phyloP scores from a whole-genome alignment of 1,140 invertebrate genomes.

The Leptopilina clavipes region DNA sequence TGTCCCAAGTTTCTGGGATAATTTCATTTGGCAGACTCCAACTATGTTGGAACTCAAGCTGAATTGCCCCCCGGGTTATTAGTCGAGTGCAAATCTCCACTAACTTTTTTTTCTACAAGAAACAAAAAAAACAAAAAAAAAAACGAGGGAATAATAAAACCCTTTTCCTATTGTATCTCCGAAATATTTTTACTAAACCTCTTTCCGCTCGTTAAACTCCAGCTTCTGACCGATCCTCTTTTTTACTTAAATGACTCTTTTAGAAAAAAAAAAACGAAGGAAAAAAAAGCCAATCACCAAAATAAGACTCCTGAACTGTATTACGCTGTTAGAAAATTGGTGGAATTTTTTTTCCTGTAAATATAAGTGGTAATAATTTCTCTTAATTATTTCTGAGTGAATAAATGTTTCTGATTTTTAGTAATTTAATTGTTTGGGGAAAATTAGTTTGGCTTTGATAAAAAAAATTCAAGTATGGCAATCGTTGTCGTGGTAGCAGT shows the following conservation, averaged over 20 bases:
- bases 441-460: no score
- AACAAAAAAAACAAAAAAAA: background rate
- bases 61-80: slow-evolving; percentile 6
- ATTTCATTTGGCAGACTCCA: slow-evolving; percentile 70
- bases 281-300: no score
- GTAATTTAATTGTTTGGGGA: no score
- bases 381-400: no score
- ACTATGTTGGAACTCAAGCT: slow-evolving; percentile 34
- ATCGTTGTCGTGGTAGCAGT: no score
- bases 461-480: no score
- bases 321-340: no score
- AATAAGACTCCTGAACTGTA: no score
- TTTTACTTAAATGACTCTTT: slow-evolving; percentile 19
- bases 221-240: slow-evolving; percentile 8
- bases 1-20: slow-evolving; percentile 63
- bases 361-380: no score
- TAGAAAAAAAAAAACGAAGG: background rate
- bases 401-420: no score
- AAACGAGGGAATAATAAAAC: background rate
- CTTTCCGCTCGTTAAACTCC: slow-evolving; percentile 35
- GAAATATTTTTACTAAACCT: slow-evolving; percentile 54
- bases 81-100: slow-evolving; percentile 17
- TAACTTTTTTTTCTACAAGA: slow-evolving; percentile 40
- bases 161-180: slow-evolving; percentile 56
- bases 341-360: no score